Conservation (phyloP, 1,140 invertebrate species). For the Pollicipes pollicipes region DNA sequence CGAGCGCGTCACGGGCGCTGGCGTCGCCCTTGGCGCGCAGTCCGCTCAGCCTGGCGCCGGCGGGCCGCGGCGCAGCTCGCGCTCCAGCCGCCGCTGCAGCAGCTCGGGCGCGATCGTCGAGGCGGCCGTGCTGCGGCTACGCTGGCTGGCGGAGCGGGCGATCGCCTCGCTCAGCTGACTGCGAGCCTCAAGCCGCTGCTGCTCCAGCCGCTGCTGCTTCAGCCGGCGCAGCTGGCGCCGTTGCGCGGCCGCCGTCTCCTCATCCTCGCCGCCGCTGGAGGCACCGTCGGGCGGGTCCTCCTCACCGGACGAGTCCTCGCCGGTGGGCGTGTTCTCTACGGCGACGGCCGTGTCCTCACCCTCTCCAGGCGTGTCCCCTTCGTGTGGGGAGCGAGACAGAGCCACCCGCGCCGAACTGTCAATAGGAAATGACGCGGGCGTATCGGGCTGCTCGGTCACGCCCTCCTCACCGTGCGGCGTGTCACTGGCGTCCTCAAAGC, state of each 20-base stretch:
- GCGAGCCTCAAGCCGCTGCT: constrained; percentile 10
- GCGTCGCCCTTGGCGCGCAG: constrained; percentile 80
- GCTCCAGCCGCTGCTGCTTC: constrained; percentile 14
- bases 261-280: constrained; percentile 12
- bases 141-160: constrained; percentile 23
- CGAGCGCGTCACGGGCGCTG: constrained; percentile 57
- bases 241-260: constrained; percentile 17
- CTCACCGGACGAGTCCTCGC: constrained; percentile 8
- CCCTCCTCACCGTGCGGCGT: constrained; percentile 16
- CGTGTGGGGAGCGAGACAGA: too few relatives aligned
- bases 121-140: constrained; percentile 38
- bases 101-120: constrained; percentile 74
- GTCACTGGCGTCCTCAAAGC: constrained; percentile 21
- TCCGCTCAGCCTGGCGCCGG: constrained; percentile 40
- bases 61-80: constrained; percentile 45
- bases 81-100: constrained; percentile 57
- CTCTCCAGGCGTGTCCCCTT: constrained; percentile 4
- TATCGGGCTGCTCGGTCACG: constrained; percentile 20
- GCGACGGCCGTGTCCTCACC: constrained; percentile 19
- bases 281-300: neutral
- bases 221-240: constrained; percentile 14
- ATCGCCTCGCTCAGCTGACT: constrained; percentile 13
- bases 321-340: constrained; percentile 20
- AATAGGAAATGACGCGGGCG: constrained; percentile 19
- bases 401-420: constrained; percentile 8